Evolutionary conservation across 2,113 vertebrate genomes (phyloP), one percentile per base, ranked within the genome.

Genomic region (Microtus richardsoni): DNA sequence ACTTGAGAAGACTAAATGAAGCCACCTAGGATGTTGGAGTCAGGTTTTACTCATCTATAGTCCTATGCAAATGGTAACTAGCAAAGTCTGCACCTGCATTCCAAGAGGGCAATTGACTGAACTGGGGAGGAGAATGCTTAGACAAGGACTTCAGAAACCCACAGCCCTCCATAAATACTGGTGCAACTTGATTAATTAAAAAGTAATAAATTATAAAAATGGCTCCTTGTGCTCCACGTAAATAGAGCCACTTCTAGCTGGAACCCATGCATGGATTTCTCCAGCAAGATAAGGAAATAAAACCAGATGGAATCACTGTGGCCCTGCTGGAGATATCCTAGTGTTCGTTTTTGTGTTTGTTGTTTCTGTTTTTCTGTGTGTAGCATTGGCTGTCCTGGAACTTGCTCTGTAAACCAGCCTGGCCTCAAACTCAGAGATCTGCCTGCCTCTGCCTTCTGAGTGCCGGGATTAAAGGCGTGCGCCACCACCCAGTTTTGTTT

Each of bases 1-100:
- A 47, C 7, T 77, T 60, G 58, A 68, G 68, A 88, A 88, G 93
- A 54, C 44, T 88, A 94, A 96, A 87, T 52, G 60, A 79, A 95
- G 47, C 33, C 75, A 83, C 58, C 68, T 94, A 75, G 60, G 92
- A 96, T 93, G 91, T 62, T 60, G 41, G 52, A 85, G 30, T 44
- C n/a, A 39, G 3, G 17, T 1, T 54, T 93, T 77, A 49, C 3
- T 44, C 66, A 86, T 36, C 30, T 78, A 39, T 14, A 73, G 47
- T 94, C 87, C 83, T 89, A 41, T 44, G 30, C 74, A 71, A 91
- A 95, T 28, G 79, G 26, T 47, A 58, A 96, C 88, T 70, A 80
- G 52, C 66, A 92, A 83, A 41, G 52, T 22, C 62, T 64, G 11
- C 12, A 60, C 22, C 28, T 80, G 26, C 5, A 88, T 95, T 75